Conservation (phyloP, 2,797 vertebrate genomes). For the Clangula hyemalis region DNA sequence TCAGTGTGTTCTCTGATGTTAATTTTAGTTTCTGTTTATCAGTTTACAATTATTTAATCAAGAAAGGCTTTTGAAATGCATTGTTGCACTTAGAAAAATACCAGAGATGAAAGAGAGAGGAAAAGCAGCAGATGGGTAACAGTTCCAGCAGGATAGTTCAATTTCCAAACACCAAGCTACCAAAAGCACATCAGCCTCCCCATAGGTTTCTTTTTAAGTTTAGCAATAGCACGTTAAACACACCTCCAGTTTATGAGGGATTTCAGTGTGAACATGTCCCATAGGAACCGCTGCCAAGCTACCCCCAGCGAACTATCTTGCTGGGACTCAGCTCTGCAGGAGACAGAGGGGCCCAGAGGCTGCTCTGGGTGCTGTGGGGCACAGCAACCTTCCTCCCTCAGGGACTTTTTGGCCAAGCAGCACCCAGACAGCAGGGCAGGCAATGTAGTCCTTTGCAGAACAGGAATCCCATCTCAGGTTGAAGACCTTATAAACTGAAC, state of each 20-base stretch:
- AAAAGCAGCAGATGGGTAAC: background rate
- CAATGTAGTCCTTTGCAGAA: background rate
- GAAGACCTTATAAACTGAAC: background rate
- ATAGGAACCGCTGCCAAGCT: background rate
- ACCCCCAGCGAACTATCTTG: accelerated
- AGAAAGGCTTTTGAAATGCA: background rate
- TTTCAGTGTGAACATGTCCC: background rate
- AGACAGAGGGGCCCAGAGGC: background rate
- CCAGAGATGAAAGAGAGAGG: background rate
- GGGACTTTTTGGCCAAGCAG: background rate
- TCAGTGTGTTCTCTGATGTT: background rate
- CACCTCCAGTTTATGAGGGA: background rate
- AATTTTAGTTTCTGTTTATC: background rate
- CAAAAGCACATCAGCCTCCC: background rate
- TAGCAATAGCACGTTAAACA: background rate
- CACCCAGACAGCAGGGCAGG: background rate
- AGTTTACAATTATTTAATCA: background rate
- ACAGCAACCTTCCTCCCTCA: too few species aligned
- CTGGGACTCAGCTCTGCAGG: background rate
- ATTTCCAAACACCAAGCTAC: background rate
- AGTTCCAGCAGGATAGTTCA: background rate
- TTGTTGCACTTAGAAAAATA: background rate
- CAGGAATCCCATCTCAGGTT: background rate
- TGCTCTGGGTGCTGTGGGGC: background rate
- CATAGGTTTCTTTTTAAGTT: background rate